These are phyloP conservation scores for Takifugu bimaculatus DNA, from an alignment of 2,113 vertebrate species.

Conservation along the genomic window DNA sequence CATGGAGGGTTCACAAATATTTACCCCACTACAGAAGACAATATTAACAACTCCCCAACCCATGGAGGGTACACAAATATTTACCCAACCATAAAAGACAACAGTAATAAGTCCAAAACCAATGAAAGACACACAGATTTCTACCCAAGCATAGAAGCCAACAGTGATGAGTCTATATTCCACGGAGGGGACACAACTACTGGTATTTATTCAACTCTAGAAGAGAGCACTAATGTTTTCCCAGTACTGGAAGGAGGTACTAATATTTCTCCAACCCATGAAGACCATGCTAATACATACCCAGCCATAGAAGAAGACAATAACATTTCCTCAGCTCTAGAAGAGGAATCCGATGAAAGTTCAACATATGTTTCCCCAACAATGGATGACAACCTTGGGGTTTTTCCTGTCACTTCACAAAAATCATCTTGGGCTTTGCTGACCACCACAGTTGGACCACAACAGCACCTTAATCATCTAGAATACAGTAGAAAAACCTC, in stretches of 20 bases:
- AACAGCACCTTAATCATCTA: constrained; percentile 55
- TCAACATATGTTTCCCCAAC: not conserved
- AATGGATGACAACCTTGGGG: constrained; percentile 24
- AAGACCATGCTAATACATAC: not conserved
- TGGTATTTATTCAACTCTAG: not conserved
- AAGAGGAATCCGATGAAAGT: not conserved
- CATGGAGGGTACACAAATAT: not conserved
- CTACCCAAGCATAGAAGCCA: not conserved
- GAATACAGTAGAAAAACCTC: constrained; percentile 47
- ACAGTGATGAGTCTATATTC: not conserved
- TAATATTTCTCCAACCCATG: not conserved
- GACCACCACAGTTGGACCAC: constrained; percentile 40
- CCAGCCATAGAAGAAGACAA: constrained; percentile 5
- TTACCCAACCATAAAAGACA: not conserved
- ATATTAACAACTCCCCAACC: not conserved
- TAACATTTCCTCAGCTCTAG: not conserved
- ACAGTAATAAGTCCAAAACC: not conserved
- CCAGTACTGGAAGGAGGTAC: constrained; percentile 1
- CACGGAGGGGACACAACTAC: not conserved
- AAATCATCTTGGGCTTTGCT: constrained; percentile 46
- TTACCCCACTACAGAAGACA: not conserved
- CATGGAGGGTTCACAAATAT: not conserved
- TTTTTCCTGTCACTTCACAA: constrained; percentile 48
- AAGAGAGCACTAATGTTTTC: not conserved
- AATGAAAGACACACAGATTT: constrained; percentile 1